Percentiles rank a stretch among this genome's conserved stretches.
Conservation (phyloP, 1,140 invertebrate genomes). For the Apocrypta bakeri region DNA sequence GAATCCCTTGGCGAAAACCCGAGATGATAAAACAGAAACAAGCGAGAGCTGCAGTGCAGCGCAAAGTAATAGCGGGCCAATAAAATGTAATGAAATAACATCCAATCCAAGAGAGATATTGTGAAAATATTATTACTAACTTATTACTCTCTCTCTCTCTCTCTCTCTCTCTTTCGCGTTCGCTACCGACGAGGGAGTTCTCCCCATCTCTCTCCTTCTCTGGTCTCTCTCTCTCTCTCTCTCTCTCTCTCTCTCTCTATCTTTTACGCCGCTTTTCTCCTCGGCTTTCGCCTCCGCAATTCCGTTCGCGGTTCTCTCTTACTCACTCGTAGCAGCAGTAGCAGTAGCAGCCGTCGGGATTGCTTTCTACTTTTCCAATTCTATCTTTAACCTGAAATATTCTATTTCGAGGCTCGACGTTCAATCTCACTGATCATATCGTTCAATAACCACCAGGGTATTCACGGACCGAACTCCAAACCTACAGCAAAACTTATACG, state of each 20-base stretch:
- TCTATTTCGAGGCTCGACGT: constrained; percentile 45
- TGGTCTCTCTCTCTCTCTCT: no score
- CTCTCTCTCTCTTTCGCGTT: constrained; percentile 52
- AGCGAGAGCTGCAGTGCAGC: constrained; percentile 52
- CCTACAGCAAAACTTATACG: constrained; percentile 10
- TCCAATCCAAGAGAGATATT: constrained; percentile 74
- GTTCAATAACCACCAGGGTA: constrained; percentile 37
- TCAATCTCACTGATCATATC: constrained; percentile 48
- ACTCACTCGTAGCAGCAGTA: neutral
- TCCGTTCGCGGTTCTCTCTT: constrained; percentile 19
- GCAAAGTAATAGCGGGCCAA: constrained; percentile 72
- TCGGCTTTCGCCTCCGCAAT: constrained; percentile 23
- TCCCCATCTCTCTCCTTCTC: constrained; percentile 48
- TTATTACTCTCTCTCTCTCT: constrained; percentile 66
- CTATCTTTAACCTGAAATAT: constrained; percentile 50
- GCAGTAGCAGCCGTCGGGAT: constrained; percentile 26
- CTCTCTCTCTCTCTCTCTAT: constrained; percentile 44
- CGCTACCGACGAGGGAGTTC: constrained; percentile 55
- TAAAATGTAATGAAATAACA: constrained; percentile 76
- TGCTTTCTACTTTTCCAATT: constrained; percentile 51
- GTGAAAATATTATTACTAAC: constrained; percentile 76
- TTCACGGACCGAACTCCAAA: constrained; percentile 20
- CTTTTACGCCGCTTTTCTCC: constrained; percentile 18
- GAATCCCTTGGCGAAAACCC: constrained; percentile 71
- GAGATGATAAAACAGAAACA: constrained; percentile 72